phyloP scores from a whole-genome alignment of 1,140 invertebrate genomes.

The Drosophila novamexicana region DNA sequence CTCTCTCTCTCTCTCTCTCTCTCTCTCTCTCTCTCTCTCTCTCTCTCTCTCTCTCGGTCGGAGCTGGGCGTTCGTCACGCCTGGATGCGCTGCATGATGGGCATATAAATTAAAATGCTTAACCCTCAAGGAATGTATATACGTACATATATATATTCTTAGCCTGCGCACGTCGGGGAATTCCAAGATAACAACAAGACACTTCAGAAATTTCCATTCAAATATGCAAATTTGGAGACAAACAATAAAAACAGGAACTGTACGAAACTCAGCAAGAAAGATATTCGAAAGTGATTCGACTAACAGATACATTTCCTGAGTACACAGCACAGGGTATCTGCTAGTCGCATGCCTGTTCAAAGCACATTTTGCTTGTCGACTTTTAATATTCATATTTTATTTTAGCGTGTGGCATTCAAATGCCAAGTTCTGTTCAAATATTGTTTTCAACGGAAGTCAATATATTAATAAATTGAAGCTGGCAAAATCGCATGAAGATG shows the following conservation, averaged over 20 bases:
- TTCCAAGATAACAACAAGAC: conserved; percentile 34
- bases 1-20: not conserved
- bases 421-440: not conserved
- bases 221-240: conserved; percentile 1
- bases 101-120: conserved; percentile 10
- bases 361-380: not conserved
- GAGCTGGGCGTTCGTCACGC: conserved; percentile 40
- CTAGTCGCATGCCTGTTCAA: not conserved
- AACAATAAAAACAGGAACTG: not conserved
- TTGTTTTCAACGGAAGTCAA: not conserved
- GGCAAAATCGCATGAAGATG: conserved; percentile 29
- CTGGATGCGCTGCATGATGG: conserved; percentile 27
- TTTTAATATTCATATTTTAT: not conserved
- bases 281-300: not conserved
- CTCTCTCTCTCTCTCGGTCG: not conserved
- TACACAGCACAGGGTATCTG: not conserved
- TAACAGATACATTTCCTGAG: not conserved
- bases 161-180: conserved; percentile 34
- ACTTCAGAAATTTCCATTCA: conserved; percentile 54
- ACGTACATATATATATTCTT: conserved; percentile 21
- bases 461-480: not conserved
- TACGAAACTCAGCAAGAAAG: not conserved
- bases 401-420: conserved; percentile 14
- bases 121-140: conserved; percentile 48
- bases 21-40: not conserved